Percentiles rank a stretch among this genome's conserved stretches.
phyloP scores from a whole-genome alignment of 2,797 vertebrate genomes.

The Anas flavirostris region DNA sequence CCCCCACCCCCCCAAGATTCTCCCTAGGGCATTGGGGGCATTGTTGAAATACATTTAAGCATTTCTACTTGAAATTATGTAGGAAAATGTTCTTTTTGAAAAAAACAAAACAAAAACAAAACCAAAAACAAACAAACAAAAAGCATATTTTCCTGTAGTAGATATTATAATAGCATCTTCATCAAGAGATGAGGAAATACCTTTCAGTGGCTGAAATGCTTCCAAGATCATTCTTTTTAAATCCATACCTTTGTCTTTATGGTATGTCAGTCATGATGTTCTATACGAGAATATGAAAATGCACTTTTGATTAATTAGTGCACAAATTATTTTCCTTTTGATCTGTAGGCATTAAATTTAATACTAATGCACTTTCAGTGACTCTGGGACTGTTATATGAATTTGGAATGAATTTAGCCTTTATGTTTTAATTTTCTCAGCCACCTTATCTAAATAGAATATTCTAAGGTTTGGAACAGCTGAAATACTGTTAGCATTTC shows the following conservation, averaged over 20 bases:
- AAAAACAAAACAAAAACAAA: not conserved
- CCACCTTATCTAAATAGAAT: constrained; percentile 49
- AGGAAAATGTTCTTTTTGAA: not conserved
- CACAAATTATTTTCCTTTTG: constrained; percentile 58
- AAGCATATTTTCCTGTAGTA: not conserved
- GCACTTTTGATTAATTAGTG: constrained; percentile 36
- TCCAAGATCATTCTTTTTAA: not conserved
- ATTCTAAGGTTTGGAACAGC: constrained; percentile 20
- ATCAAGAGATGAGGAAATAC: not conserved
- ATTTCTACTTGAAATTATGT: constrained; percentile 5
- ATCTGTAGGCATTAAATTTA: constrained; percentile 37
- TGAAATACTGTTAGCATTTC: constrained; percentile 19
- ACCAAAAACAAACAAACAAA: not conserved
- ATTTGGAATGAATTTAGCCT: constrained; percentile 19
- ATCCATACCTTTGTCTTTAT: not conserved
- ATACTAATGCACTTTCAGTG: constrained; percentile 30
- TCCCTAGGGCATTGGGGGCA: not conserved
- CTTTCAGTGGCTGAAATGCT: not conserved
- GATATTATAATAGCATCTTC: not conserved
- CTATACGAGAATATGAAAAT: not conserved
- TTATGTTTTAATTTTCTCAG: constrained; percentile 51
- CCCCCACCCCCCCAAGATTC: not conserved
- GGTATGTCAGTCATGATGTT: not conserved
- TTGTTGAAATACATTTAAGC: not conserved
- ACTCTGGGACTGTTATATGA: not conserved